Evolutionary conservation across 2,888 invertebrate genomes (phyloP), one percentile per base, ranked within the genome.

Genomic region (Pimpla rufipes): DNA sequence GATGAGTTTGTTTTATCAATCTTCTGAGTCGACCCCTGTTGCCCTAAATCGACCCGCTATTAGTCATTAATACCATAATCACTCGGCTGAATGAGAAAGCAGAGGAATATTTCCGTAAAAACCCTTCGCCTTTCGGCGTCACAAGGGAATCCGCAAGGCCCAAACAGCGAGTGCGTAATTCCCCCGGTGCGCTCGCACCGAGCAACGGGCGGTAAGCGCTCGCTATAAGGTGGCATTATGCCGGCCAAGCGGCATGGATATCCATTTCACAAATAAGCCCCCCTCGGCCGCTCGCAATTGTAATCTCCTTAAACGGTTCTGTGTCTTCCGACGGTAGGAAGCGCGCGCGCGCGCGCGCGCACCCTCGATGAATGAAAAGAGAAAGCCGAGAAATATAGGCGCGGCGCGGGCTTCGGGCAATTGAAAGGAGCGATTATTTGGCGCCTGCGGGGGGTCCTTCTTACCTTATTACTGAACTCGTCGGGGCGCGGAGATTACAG

Each of bases 191-290:
- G 42, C 42, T 5, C n/a, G 42, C n/a, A 23, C 23, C 13, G 21
- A 23, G 21, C 42, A 23, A 21, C 11, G 6, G 64, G 10, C 2
- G 7, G 1, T 21, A 21, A 5, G 13, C 3, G 66, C 37, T 23
- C 45, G 42, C 52, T 66, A 5, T 29, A 29, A 68, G 50, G 76
- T 77, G 80, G 73, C 64, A 71, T 77, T 82, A 40, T 47, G 23
- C 47, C 40, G 75, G 68, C 50, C 57, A 50, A 70, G 67, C 73
- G 73, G 77, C 68, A 70, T 83, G 80, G 83, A 76, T 86, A 86
- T 86, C 86, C 86, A 86, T 86, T 86, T 86, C 86, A 85, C 75
- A 76, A 85, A 85, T 83, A 86, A 83, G 75, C 64, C 76, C 71
- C 71, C 79, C 79, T 83, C 70, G 76, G 73, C 73, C 68, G 45